These are phyloP conservation scores for Tretioscincus oriximinensis DNA, from an alignment of 2,113 vertebrate species.

Conservation along the genomic window DNA sequence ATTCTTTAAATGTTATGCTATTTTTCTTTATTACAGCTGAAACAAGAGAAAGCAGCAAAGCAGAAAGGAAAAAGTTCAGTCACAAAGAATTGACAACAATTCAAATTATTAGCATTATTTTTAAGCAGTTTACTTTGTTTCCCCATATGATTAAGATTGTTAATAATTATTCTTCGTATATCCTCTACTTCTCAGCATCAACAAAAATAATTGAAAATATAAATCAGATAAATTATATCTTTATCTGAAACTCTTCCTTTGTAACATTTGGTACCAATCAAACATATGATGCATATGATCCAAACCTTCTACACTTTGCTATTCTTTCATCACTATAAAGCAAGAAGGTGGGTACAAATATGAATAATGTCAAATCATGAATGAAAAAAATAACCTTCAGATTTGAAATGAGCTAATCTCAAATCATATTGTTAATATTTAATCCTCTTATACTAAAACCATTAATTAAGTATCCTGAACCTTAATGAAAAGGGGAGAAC, in stretches of 20 bases:
- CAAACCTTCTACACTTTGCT: background rate
- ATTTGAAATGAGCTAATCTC: too few species aligned
- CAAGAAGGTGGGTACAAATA: background rate
- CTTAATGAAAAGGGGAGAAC: too few species aligned
- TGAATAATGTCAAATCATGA: too few species aligned
- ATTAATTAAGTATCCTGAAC: too few species aligned
- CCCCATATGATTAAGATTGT: background rate
- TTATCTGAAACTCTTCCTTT: background rate
- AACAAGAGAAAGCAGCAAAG: constrained; percentile 70
- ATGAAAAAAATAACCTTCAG: too few species aligned
- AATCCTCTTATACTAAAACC: too few species aligned
- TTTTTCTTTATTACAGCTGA: constrained; percentile 67
- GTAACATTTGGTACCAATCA: background rate
- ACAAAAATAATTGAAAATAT: background rate
- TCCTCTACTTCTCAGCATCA: background rate
- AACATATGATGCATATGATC: background rate
- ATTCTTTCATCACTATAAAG: background rate
- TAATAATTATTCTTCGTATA: background rate
- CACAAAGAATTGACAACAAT: constrained; percentile 51
- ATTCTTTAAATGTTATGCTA: constrained; percentile 2
- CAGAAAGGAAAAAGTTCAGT: constrained; percentile 47
- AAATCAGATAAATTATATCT: background rate
- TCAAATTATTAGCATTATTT: constrained; percentile 2
- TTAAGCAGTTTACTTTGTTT: constrained; percentile 1
- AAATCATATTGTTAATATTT: too few species aligned